phyloP scores from a whole-genome alignment of 2,888 invertebrate genomes.

The Bedellia somnulentella region DNA sequence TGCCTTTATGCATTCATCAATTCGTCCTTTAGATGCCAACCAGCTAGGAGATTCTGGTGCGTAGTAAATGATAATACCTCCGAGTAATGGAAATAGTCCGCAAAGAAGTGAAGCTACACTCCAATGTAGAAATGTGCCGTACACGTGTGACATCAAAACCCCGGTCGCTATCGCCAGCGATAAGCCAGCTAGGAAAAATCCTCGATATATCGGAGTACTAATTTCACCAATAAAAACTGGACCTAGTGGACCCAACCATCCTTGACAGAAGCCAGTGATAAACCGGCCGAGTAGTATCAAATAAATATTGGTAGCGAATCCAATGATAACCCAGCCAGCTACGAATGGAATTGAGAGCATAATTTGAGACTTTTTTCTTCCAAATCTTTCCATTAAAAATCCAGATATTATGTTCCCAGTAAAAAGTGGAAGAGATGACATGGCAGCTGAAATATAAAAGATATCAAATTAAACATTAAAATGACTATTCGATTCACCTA shows the following conservation, averaged over 20 bases:
- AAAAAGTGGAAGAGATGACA: constrained; percentile 63
- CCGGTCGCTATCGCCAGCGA: constrained; percentile 66
- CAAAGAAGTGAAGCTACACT: constrained; percentile 57
- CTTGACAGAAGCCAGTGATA: constrained; percentile 59
- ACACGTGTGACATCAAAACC: constrained; percentile 64
- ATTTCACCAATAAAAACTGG: constrained; percentile 65
- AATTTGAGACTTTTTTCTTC: constrained; percentile 57
- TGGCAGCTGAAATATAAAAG: constrained; percentile 52
- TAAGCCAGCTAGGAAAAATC: constrained; percentile 63
- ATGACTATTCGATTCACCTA: no score
- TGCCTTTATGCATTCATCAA: constrained; percentile 59
- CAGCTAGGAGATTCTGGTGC: constrained; percentile 73
- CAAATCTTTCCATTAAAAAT: constrained; percentile 61
- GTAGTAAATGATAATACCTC: constrained; percentile 53
- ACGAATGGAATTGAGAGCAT: constrained; percentile 53
- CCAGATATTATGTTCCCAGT: constrained; percentile 64
- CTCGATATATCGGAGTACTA: constrained; percentile 62
- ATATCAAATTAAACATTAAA: constrained; percentile 1
- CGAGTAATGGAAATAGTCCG: constrained; percentile 51
- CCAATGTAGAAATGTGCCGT: constrained; percentile 68
- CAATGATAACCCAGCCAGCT: constrained; percentile 62
- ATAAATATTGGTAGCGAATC: constrained; percentile 43
- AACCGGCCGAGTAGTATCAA: constrained; percentile 58
- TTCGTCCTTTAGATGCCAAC: constrained; percentile 63
- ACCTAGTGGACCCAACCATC: constrained; percentile 58